Percentiles rank a stretch among this genome's conserved stretches.
Conservation (phyloP, 1,140 invertebrate genomes). For the Carposina sasakii region DNA sequence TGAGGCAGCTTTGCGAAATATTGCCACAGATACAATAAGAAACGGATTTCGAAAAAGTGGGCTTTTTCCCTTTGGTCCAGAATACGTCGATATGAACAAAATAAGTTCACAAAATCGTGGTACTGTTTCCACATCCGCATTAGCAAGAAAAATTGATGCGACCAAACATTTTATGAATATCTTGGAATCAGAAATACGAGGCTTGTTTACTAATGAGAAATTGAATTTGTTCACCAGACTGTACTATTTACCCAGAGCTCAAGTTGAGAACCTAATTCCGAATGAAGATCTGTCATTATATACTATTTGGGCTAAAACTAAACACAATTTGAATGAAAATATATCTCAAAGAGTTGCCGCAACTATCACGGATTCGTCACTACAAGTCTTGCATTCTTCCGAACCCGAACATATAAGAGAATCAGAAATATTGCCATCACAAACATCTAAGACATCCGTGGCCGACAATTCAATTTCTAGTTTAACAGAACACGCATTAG, state of each 20-base stretch:
- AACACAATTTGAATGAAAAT: too few relatives aligned
- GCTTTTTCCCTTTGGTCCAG: too few relatives aligned
- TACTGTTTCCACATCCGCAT: neutral
- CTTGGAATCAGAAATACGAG: neutral
- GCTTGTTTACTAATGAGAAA: neutral
- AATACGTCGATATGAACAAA: neutral
- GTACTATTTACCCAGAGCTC: neutral
- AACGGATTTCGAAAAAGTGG: too few relatives aligned
- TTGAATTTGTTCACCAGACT: neutral
- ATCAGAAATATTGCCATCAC: conserved; percentile 14
- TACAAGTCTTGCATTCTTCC: conserved; percentile 11
- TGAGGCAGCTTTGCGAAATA: neutral
- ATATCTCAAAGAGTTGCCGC: too few relatives aligned
- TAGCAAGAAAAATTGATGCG: neutral
- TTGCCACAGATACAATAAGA: too few relatives aligned
- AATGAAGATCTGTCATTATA: neutral
- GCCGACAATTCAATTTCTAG: conserved; percentile 12
- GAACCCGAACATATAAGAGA: conserved; percentile 15
- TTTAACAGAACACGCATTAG: conserved; percentile 11
- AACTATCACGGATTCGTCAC: too few relatives aligned
- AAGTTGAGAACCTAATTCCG: neutral
- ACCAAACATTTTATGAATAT: neutral
- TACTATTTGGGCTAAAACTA: too few relatives aligned
- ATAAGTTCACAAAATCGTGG: neutral
- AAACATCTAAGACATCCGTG: conserved; percentile 12